phyloP scores from a whole-genome alignment of 2,888 invertebrate species.

The Notocelia uddmanniana region DNA sequence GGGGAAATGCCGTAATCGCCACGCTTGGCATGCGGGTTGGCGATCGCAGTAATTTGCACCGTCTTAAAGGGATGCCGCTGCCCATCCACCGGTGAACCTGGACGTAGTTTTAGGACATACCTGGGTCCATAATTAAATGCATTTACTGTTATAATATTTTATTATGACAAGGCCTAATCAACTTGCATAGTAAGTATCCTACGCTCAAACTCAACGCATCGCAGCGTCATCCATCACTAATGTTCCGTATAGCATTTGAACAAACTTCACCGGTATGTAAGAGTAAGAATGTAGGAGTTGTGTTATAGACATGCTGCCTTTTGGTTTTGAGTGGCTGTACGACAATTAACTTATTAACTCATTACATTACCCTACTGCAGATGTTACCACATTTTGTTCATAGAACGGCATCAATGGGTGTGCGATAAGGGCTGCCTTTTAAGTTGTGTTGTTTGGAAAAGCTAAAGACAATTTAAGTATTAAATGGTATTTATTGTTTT shows the following conservation, averaged over 20 bases:
- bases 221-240: conserved; percentile 4
- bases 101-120: too few relatives aligned
- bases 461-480: too few relatives aligned
- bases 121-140: too few relatives aligned
- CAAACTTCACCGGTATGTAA: neutral
- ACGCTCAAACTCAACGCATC: neutral
- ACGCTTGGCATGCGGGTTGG: too few relatives aligned
- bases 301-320: neutral
- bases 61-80: too few relatives aligned
- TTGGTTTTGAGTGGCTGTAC: neutral
- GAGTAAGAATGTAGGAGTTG: neutral
- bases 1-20: too few relatives aligned
- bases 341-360: conserved; percentile 32
- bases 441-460: too few relatives aligned
- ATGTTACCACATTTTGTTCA: conserved; percentile 36
- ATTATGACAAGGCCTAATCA: neutral
- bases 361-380: conserved; percentile 18
- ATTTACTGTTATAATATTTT: neutral
- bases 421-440: too few relatives aligned
- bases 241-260: conserved; percentile 3
- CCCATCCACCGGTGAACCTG: too few relatives aligned
- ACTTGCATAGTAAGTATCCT: neutral
- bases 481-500: too few relatives aligned
- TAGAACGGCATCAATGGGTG: conserved; percentile 20
- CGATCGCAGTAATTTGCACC: too few relatives aligned